Evolutionary conservation across 2,888 invertebrate genomes (phyloP).

Genomic region (Coleophora flavipennella): DNA sequence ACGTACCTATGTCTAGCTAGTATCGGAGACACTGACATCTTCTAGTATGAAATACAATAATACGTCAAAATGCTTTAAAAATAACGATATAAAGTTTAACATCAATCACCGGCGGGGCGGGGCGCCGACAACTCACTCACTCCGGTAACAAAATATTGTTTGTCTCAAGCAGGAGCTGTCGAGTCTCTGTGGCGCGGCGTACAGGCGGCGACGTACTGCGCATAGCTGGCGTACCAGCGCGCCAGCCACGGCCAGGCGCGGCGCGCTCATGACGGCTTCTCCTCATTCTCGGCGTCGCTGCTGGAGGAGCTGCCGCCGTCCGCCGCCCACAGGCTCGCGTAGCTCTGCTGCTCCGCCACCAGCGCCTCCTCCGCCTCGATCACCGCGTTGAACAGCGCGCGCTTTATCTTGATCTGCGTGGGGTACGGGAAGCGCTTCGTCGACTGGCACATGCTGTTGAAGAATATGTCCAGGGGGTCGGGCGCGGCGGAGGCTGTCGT

Average conservation of each 20-base stretch:
- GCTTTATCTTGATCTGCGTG: constrained; percentile 56
- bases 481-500: constrained; percentile 18
- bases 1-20: no score
- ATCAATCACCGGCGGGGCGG: no score
- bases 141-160: no score
- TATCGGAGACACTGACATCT: no score
- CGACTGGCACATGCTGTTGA: constrained; percentile 63
- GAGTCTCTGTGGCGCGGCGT: no score
- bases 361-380: constrained; percentile 55
- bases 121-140: no score
- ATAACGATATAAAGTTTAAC: no score
- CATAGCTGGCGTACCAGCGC: not conserved
- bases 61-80: no score
- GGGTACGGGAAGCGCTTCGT: constrained; percentile 56
- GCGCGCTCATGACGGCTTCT: constrained; percentile 35
- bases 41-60: no score
- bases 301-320: constrained; percentile 34
- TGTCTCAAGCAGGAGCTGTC: no score
- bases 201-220: no score
- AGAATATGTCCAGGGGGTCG: constrained; percentile 59
- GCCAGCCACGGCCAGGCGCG: not conserved
- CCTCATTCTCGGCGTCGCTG: constrained; percentile 29
- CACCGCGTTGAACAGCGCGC: constrained; percentile 50
- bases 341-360: constrained; percentile 54
- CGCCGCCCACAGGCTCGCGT: constrained; percentile 53